Base-by-base conservation (phyloP, 1,140 invertebrate species). In the Scaptomyza hsui region DNA sequence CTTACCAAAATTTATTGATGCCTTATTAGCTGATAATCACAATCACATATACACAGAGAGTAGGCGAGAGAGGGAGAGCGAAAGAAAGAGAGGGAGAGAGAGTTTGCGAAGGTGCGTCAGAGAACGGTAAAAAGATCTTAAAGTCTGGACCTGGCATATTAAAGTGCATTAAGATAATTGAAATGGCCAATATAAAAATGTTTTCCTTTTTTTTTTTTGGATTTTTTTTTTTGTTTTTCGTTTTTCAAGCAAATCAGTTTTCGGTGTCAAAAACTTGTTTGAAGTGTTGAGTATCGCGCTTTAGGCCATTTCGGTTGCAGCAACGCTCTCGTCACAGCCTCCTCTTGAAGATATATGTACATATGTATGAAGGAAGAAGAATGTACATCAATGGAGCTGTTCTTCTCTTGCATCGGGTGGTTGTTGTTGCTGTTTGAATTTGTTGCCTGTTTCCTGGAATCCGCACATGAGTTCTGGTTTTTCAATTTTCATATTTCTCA, bases 81-180 rank as follows among this genome's bases (percentile, higher is more conserved):
- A 35, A 32, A 19, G 59, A 42, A 16, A 13, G 45, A 18, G 37
- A 13, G 35, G 15, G 15, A 5, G 26, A n/a, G 32, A 48, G 9
- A 48, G 19, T 32, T 3, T 37, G 15, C 47, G 16, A 60, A 59
- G 67, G 48, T 63, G 60, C 67, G 59, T 62, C 72, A 55, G 49
- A 47, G 65, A 80, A 86, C 82, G 81, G 81, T 86, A 81, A 88
- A 82, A 83, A 75, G 71, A 59, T 53, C 55, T 61, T 53, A 75
- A 47, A 29, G 7, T 4, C 61, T 76, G 69, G 52, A 44, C 19
- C 52, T 67, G 69, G 77, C 67, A 88, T 82, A 88, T 88, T 88
- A 88, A 88, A 88, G 82, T 88, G 82, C 82, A 88, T 88, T 88
- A 88, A 89, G 88, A 89, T 89, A 90, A 89, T 90, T 89, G 88